Base-by-base conservation (phyloP, 2,113 vertebrate genomes). In the Alaudala cheleensis region DNA sequence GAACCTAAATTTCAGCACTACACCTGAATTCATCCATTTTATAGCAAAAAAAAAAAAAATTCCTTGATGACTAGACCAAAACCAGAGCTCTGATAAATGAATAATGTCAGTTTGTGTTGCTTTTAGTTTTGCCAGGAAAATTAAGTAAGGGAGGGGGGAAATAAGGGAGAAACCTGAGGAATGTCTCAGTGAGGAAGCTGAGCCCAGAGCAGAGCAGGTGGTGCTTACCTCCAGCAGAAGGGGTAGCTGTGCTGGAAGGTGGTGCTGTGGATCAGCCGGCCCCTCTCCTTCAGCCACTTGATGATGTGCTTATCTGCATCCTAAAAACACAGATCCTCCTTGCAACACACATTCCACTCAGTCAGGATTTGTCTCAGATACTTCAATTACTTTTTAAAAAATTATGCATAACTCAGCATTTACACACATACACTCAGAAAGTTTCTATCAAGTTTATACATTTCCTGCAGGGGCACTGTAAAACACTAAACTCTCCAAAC, bases 301-400 rank as follows among this genome's bases (percentile, higher is more conserved):
- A 99, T 99, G 88, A 99, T 99, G 96, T 98, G 98, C 96, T 99
- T 99, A 96, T 99, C 99, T 66, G 99, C 99, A 91, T 99, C 99
- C 99, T 99, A 65, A 81, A 94, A 94, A 92, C 47, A 93, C 60
- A 73, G 40, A 20, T 26, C 34, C 24, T 26, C 40, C 56, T 79
- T 72, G 33, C 23, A 88, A 81, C 21, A 40, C 34, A 93, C 50
- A 20, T 29, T 22, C 11, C 65, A 72, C 20, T 50, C 56, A 72
- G 21, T 37, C 21, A 67, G 76, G 58, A 60, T 45, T 71, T 33
- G 12, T 60, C 83, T 84, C 69, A 34, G 78, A n/a, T 12, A 67
- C 3, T 24, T 24, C 42, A 21, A 11, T 11, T 77, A 18, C 31
- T 8, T 3, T 31, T 39, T 65, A 51, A 51, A 62, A 6, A 60